Evolutionary conservation across 2,888 invertebrate genomes (phyloP), one percentile per base, ranked within the genome.

Genomic region (Acrocera orbiculus): DNA sequence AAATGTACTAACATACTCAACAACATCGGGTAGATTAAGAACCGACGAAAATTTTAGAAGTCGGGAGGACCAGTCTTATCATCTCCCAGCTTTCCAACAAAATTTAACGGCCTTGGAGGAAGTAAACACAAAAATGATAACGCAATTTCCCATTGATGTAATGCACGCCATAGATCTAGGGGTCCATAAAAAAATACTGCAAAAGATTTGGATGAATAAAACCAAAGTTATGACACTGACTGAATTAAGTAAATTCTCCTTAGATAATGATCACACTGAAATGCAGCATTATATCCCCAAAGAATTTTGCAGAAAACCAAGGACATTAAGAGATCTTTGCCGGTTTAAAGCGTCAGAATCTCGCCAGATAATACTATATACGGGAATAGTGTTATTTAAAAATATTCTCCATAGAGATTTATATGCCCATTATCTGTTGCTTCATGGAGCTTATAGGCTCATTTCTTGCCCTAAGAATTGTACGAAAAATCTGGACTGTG

Each of bases 161-260:
- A 36, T 40, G 36, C 35, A 38, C 32, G 5, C 28, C 9, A 32
- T 40, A 23, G 35, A 36, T 17, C 28, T 40, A 26, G 40, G 40
- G 10, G 37, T 40, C 3, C 16, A 19, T 2, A 37, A 35, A 37
- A n/a, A n/a, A n/a, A n/a, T n/a, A n/a, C n/a, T n/a, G n/a, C n/a
- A n/a, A n/a, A n/a, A 5, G 10, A 22, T 37, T 26, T 27, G 15
- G 31, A 14, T 14, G 3, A 17, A 19, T 13, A 28, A 31, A 19
- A 16, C 17, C 11, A 5, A 10, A 6, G 14, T 5, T 2, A 14
- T 3, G 15, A 31, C 17, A 16, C 20, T 31, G 10, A 30, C 15
- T 14, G n/a, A 33, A 22, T 10, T 4, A 10, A 10, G 10, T 10
- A 22, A 22, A 25, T 13, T 8, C 3, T 17, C n/a, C n/a, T n/a